A percentile compares a stretch with the other conserved stretches of the same genome.
Conservation (phyloP, 2,113 vertebrate genomes). For the Trochalopteron elliotii region DNA sequence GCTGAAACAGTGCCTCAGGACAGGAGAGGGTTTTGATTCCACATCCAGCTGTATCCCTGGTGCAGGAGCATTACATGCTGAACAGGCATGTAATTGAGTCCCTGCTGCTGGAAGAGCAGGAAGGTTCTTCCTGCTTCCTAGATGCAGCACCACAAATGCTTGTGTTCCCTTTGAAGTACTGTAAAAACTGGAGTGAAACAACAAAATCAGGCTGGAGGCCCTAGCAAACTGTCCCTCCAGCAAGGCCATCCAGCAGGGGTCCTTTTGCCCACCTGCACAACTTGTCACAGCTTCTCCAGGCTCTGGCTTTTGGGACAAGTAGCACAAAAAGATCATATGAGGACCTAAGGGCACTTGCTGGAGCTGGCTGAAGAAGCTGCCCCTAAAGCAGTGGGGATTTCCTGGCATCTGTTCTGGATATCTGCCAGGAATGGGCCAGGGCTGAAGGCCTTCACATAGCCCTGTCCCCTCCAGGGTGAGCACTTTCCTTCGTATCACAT, state of each 20-base stretch:
- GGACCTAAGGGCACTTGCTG: neutral
- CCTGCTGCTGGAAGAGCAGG: neutral
- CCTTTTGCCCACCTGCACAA: neutral
- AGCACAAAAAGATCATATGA: neutral
- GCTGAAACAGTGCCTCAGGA: neutral
- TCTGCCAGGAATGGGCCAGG: neutral
- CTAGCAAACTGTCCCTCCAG: neutral
- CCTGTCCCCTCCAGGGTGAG: neutral
- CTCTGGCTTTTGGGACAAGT: neutral
- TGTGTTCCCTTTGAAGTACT: neutral
- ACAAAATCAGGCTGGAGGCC: neutral
- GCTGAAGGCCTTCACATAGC: neutral
- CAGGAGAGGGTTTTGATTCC: neutral
- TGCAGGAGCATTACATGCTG: neutral
- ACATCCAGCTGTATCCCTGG: neutral
- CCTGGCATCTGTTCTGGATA: accelerated
- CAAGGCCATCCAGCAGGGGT: neutral
- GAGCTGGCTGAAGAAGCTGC: neutral
- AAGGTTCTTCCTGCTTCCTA: neutral
- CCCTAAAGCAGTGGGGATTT: neutral
- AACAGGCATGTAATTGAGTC: accelerated
- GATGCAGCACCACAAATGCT: neutral
- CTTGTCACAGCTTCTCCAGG: neutral
- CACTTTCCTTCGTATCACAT: accelerated
- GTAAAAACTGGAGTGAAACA: neutral